A percentile compares a stretch with the other conserved stretches of the same genome.
These are phyloP conservation scores for Ganaspis brasiliensis DNA, from an alignment of 2,888 invertebrate genomes.

Conservation along the genomic window DNA sequence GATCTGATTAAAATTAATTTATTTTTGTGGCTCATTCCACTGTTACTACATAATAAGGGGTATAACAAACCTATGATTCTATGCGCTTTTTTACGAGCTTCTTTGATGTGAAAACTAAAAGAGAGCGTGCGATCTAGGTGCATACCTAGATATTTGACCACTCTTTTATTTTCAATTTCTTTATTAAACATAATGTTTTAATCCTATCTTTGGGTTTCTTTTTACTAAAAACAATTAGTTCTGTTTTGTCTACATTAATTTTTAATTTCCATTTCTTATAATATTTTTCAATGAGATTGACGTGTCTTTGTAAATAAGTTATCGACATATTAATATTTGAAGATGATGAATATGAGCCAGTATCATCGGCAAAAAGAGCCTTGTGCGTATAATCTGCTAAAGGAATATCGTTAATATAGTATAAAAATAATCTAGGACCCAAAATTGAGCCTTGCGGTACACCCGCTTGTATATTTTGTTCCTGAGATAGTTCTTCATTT, in stretches of 20 bases:
- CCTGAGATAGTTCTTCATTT: not conserved
- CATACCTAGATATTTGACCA: conserved; percentile 9
- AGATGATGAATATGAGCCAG: too few species aligned
- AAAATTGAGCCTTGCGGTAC: conserved; percentile 36
- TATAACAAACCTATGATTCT: not conserved
- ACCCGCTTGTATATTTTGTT: conserved; percentile 2
- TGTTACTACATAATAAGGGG: conserved; percentile 2
- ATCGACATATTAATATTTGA: conserved; percentile 14
- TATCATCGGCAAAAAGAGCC: too few species aligned
- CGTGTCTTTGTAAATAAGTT: conserved; percentile 21
- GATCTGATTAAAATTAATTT: conserved; percentile 20
- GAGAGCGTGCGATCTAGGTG: conserved; percentile 8
- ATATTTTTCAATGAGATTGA: not conserved
- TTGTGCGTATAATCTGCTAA: not conserved
- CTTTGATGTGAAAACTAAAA: not conserved
- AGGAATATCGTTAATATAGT: conserved; percentile 22
- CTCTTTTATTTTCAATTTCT: not conserved
- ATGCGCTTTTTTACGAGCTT: not conserved
- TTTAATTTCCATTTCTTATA: conserved; percentile 42
- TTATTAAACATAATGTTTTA: not conserved
- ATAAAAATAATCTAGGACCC: conserved; percentile 24
- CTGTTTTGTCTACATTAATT: conserved; percentile 40
- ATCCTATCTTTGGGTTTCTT: not conserved
- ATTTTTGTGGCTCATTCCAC: not conserved
- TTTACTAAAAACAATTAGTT: conserved; percentile 27